Evolutionary conservation across 1,140 invertebrate genomes (phyloP), one percentile per base, ranked within the genome.

Genomic region (Nixonia krombeini): DNA sequence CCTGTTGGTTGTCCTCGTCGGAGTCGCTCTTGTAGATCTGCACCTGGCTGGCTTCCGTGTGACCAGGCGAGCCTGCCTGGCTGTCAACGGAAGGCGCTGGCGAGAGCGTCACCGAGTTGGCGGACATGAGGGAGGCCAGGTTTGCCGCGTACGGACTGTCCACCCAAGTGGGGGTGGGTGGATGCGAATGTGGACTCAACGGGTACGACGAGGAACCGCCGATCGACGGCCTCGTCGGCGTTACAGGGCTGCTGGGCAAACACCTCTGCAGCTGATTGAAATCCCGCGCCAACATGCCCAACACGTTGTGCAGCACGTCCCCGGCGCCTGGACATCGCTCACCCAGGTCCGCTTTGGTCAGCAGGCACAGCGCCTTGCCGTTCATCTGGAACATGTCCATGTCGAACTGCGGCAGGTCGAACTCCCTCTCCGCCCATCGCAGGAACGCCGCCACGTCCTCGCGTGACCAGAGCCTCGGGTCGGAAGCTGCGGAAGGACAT

Each of bases 301-400:
- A 88, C 2, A 95, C 94, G 84, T 98, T 98, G 86, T 95, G 95
- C 44, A 98, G 85, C 4, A 98, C 91, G 79, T 98, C 96, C 0
- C 96, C 96, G 10, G 94, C 94, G 0, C 94, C 93, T 0, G 95
- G 95, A 68, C 94, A 94, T 50, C 96, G 87, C 74, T 96, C 95
- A 3, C 92, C 93, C 52, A 98, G 88, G 84, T 98, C 96, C 2
- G 90, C 90, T 79, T 96, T 93, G 12, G 93, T 96, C 49, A 97
- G 84, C 26, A 98, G 86, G 79, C 95, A 96, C 47, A 97, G 81
- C 0, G 95, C 96, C 86, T 97, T 97, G 91, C 96, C 96, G 83
- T 98, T 98, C 95, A 98, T 97, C 87, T 96, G 95, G 82, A 98
- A 97, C 85, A 95, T 91, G 74, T 97, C 95, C 88, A 95, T 92